Evolutionary conservation across 2,888 invertebrate species (phyloP).

Genomic region (Sepiola atlantica): DNA sequence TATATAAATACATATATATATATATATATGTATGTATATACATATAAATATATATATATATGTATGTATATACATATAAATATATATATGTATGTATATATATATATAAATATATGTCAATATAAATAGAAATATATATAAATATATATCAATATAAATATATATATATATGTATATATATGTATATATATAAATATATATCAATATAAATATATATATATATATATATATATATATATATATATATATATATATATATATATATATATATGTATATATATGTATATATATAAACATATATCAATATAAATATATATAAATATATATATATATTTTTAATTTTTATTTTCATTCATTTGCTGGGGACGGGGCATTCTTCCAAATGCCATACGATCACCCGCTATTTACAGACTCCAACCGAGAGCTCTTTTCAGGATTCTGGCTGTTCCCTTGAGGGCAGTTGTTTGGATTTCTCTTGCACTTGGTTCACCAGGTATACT

Average conservation of each 20-base stretch:
- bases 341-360: too few relatives aligned
- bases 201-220: background rate
- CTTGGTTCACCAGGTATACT: too few relatives aligned
- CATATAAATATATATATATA: background rate
- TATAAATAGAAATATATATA: too few relatives aligned
- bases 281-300: background rate
- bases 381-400: too few relatives aligned
- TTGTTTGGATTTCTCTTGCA: too few relatives aligned
- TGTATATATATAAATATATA: constrained; percentile 2
- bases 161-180: constrained; percentile 4
- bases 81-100: background rate
- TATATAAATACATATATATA: constrained; percentile 2
- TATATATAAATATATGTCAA: background rate
- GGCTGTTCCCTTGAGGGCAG: too few relatives aligned
- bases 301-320: too few relatives aligned
- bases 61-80: background rate
- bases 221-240: constrained; percentile 32
- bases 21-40: background rate
- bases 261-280: background rate
- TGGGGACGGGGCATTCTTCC: too few relatives aligned
- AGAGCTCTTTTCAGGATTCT: too few relatives aligned
- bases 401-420: too few relatives aligned
- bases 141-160: background rate
- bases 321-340: too few relatives aligned
- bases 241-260: background rate